Base-by-base conservation (phyloP, 2,113 vertebrate genomes). In the Drymodes brunneopygia region DNA sequence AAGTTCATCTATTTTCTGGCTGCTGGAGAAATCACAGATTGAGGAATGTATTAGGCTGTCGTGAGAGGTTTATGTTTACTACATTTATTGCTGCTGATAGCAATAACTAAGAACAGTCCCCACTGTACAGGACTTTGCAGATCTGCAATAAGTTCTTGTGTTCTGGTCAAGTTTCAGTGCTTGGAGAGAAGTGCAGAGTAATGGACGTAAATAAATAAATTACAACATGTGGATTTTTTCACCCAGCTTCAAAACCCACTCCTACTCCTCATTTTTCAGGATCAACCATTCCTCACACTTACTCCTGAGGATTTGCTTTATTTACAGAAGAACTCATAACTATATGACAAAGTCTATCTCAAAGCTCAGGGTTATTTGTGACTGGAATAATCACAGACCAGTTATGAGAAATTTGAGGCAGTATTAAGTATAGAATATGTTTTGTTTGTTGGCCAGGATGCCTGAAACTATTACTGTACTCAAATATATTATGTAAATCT, bases 21-120 rank as follows among this genome's bases (percentile, higher is more conserved):
- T 50, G 1, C 85, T 45, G 57, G 71, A 74, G 65, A 94, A 96
- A 80, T 84, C 82, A 70, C 72, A 78, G 84, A 67, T 40, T 67
- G 72, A 93, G 64, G 51, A 38, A 93, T 81, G 80, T 78, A 90
- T 45, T 84, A 95, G 65, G 77, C 54, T 93, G 82, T 42, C n/a
- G 1, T 74, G 74, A 92, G 60, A 96, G 36, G 65, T 90, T 94
- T 94, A 94, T 66, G 80, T 86, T 95, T 93, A 92, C 88, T 93
- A 71, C 88, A 83, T 93, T 95, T 92, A 97, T 86, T 95, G 94
- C 92, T 90, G 72, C 69, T 92, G 93, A 91, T 84, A 96, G 94
- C 82, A 92, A 84, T 95, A 96, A 96, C 48, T 78, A 79, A 78
- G 85, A 75, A 73, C 57, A 95, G 60, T 93, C 94, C 90, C 85